phyloP scores from a whole-genome alignment of 1,140 invertebrate species.

The Rhynchophorus ferrugineus region DNA sequence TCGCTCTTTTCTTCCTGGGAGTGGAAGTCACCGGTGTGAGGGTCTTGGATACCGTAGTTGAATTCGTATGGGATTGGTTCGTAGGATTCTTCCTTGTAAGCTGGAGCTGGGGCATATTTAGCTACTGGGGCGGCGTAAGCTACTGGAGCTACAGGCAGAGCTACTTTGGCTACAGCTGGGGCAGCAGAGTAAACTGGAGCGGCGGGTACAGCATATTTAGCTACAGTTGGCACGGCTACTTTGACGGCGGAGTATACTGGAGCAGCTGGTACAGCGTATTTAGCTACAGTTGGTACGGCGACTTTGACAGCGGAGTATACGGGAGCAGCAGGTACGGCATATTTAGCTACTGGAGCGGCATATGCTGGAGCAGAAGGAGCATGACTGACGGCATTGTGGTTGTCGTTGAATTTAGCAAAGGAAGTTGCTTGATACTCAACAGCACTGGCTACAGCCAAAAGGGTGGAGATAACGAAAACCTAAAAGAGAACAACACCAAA shows the following conservation, averaged over 20 bases:
- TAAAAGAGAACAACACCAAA: conserved; percentile 2
- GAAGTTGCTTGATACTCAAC: conserved; percentile 18
- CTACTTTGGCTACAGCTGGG: conserved; percentile 22
- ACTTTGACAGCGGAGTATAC: conserved; percentile 19
- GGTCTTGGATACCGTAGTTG: conserved; percentile 36
- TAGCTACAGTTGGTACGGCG: conserved; percentile 17
- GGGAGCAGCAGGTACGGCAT: conserved; percentile 18
- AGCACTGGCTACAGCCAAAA: conserved; percentile 10
- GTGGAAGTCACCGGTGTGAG: conserved; percentile 41
- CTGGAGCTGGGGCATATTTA: no score
- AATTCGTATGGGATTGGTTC: conserved; percentile 26
- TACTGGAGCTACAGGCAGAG: conserved; percentile 14
- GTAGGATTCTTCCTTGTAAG: conserved; percentile 16
- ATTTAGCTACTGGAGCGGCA: conserved; percentile 13
- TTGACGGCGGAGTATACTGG: conserved; percentile 4
- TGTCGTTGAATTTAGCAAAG: conserved; percentile 18
- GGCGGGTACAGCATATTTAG: conserved; percentile 12
- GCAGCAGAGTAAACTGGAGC: conserved; percentile 25
- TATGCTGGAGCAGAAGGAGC: conserved; percentile 43
- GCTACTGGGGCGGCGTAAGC: no score
- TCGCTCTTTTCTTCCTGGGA: conserved; percentile 22
- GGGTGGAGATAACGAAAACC: conserved; percentile 4
- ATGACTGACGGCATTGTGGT: conserved; percentile 36
- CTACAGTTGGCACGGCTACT: conserved; percentile 12
- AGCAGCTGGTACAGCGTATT: conserved; percentile 29